Base-by-base conservation (phyloP, 2,113 vertebrate species). In the Andinoacara biseriatus region DNA sequence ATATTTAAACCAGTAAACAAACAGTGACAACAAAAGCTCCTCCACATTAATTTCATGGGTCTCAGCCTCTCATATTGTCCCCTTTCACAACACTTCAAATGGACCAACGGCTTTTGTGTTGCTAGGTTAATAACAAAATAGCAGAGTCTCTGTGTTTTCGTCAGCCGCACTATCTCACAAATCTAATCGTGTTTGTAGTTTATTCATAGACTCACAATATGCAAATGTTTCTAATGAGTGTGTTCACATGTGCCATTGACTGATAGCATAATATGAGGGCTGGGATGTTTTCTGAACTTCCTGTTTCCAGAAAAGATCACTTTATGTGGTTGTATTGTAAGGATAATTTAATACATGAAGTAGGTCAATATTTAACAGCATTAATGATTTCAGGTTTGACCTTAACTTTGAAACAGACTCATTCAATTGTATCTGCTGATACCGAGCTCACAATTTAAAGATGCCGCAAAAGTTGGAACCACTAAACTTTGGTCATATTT, bases 1-100 rank as follows among this genome's bases (percentile, higher is more conserved):
- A 69, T 81, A 74, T 81, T 83, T 31, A 76, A 15, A 7, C 20
- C 22, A 43, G 56, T 76, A 72, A 83, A 85, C 84, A 88, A 85
- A 76, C 62, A 72, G 49, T 49, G 31, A 76, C 74, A 43, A 72
- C 78, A 63, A 54, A 62, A 72, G 80, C 59, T 24, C 85, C 22
- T 72, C 35, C 35, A 54, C 4, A 4, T 72, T 83, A 26, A 88
- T 89, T 85, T 83, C 85, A 81, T 24, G 81, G 82, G 13, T 81
- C 76, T 62, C 3, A 3, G 38, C 72, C 83, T 62, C 76, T 33
- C 7, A 1, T 72, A 46, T 75, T 54, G 22, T 74, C 20, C 33
- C 17, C 8, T 76, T 62, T 84, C 69, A 74, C 35, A 58, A 43
- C 65, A 58, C 61, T 9, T 22, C 31, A 77, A 78, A 76, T 29